phyloP scores from a whole-genome alignment of 2,888 invertebrate species.

The Amblyteles armatorius region DNA sequence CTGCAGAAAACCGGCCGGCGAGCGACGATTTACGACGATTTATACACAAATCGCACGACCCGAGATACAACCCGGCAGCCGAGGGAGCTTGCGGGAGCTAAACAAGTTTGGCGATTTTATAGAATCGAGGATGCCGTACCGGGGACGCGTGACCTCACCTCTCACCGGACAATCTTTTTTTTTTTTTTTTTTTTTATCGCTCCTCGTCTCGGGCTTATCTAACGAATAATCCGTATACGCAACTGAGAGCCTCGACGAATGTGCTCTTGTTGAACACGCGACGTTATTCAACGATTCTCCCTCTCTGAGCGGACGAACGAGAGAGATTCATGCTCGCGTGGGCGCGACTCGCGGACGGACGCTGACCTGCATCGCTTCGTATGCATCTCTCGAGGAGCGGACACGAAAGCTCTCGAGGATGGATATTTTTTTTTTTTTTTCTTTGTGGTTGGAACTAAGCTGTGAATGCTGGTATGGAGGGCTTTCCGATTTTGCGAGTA shows the following conservation, averaged over 20 bases:
- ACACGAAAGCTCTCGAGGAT: background rate
- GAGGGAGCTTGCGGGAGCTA: background rate
- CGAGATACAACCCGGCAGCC: background rate
- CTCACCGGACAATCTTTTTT: background rate
- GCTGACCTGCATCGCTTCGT: conserved; percentile 59
- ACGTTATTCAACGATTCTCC: conserved; percentile 76
- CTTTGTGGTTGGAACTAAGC: background rate
- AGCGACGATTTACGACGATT: conserved; percentile 1
- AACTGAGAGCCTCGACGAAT: conserved; percentile 58
- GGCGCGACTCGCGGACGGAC: conserved; percentile 58
- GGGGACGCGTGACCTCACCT: background rate
- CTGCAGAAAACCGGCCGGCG: background rate
- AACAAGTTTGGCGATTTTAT: background rate
- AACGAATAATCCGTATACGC: conserved; percentile 9
- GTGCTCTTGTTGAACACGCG: conserved; percentile 71
- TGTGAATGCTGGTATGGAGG: too few relatives aligned
- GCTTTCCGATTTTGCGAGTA: too few relatives aligned
- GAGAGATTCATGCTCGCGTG: conserved; percentile 65
- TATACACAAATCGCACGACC: background rate
- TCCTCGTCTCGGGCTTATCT: conserved; percentile 23
- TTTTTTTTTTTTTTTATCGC: too few relatives aligned
- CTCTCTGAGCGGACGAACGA: conserved; percentile 60
- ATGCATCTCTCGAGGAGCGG: conserved; percentile 7
- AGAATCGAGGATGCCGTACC: background rate
- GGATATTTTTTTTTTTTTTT: background rate